phyloP scores from a whole-genome alignment of 2,797 vertebrate genomes.

The Epinephelus coioides region DNA sequence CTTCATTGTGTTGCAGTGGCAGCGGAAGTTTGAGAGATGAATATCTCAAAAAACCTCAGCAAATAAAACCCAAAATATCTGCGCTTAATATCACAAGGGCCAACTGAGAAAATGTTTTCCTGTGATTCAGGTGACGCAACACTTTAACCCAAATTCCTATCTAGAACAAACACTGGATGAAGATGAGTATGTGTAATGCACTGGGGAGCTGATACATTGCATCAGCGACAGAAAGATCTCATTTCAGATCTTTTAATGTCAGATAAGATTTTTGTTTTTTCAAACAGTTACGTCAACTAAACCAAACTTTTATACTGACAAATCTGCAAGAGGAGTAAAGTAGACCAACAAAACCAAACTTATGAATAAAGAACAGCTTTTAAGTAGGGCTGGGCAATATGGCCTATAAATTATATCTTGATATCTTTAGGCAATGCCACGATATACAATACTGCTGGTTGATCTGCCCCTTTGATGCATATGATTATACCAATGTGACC shows the following conservation, averaged over 20 bases:
- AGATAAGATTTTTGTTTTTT: conserved; percentile 6
- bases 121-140: not conserved
- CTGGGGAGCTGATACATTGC: too few relatives aligned
- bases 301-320: not conserved
- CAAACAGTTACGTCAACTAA: not conserved
- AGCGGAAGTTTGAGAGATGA: conserved; percentile 9
- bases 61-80: conserved; percentile 7
- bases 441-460: too few relatives aligned
- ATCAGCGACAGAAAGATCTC: not conserved
- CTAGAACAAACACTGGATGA: not conserved
- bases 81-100: conserved; percentile 20
- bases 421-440: too few relatives aligned
- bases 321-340: not conserved
- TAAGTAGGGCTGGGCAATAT: too few relatives aligned
- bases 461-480: too few relatives aligned
- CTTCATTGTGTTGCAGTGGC: not conserved
- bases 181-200: too few relatives aligned
- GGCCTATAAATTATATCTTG: too few relatives aligned
- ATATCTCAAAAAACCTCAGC: conserved; percentile 11
- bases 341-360: not conserved
- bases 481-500: too few relatives aligned
- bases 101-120: not conserved
- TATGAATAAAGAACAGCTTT: not conserved
- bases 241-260: conserved; percentile 9
- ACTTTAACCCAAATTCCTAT: not conserved